These are phyloP conservation scores for Sycophila sp. DNA, from an alignment of 1,140 invertebrate species.

Conservation along the genomic window DNA sequence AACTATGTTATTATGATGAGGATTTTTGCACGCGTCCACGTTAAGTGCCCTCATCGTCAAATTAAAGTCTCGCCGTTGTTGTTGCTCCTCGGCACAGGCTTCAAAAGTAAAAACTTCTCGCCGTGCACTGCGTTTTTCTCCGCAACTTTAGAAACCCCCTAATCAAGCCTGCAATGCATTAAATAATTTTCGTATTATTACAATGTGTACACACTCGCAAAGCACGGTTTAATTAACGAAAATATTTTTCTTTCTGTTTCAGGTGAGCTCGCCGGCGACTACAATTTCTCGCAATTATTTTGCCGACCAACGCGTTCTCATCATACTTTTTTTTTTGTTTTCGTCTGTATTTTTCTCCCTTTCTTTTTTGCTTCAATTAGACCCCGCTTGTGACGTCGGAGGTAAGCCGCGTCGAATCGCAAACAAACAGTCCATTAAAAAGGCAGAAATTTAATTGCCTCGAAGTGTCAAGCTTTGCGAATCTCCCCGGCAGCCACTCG, in stretches of 20 bases:
- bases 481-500: background rate
- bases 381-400: background rate
- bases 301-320: background rate
- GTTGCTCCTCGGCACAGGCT: background rate
- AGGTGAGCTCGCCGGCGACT: slow-evolving; percentile 12
- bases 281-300: background rate
- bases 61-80: slow-evolving; percentile 10
- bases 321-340: too few species aligned
- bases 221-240: slow-evolving; percentile 1
- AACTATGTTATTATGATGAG: background rate
- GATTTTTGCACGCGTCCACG: background rate
- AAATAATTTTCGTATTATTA: background rate
- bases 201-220: background rate
- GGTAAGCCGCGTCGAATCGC: background rate
- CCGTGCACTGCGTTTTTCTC: background rate
- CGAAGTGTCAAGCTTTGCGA: slow-evolving; percentile 14
- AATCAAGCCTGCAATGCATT: too few species aligned
- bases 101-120: background rate
- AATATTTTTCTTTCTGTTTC: slow-evolving; percentile 11
- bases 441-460: background rate
- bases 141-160: too few species aligned
- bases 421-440: background rate
- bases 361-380: background rate
- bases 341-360: too few species aligned
- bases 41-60: background rate